Percentiles rank a stretch among this genome's conserved stretches.
These are phyloP conservation scores for Himalopsyche tibetana DNA, from an alignment of 2,888 invertebrate species.

Conservation along the genomic window DNA sequence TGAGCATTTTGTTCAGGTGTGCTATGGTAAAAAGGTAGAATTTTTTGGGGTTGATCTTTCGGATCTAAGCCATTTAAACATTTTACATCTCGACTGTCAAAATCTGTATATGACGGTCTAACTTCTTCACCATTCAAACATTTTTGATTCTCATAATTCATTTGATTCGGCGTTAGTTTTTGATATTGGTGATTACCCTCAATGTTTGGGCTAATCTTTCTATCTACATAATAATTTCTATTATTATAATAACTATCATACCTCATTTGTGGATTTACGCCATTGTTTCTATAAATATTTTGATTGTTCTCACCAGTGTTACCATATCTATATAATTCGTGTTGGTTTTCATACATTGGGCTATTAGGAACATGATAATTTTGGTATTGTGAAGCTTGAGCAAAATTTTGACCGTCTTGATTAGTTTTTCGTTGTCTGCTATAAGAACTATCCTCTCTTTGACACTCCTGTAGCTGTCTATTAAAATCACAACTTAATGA, in stretches of 20 bases:
- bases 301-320: neutral
- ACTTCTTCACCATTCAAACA: neutral
- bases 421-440: neutral
- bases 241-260: conserved; percentile 42
- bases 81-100: neutral
- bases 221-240: neutral
- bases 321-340: neutral
- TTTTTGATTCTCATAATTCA: neutral
- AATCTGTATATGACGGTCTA: neutral
- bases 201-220: neutral
- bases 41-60: neutral
- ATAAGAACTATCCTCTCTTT: conserved; percentile 12
- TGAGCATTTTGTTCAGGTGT: conserved; percentile 1
- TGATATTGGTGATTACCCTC: neutral
- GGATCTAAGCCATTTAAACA: neutral
- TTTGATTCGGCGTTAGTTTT: neutral
- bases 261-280: conserved; percentile 11
- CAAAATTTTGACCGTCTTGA: neutral
- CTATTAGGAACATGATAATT: conserved; percentile 45
- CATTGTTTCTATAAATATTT: conserved; percentile 43
- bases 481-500: conserved; percentile 61
- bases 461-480: conserved; percentile 35
- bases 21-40: neutral
- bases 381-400: conserved; percentile 31
- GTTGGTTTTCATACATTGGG: conserved; percentile 36